These are phyloP conservation scores for Selene dorsalis DNA, from an alignment of 2,797 vertebrate genomes.

Conservation along the genomic window DNA sequence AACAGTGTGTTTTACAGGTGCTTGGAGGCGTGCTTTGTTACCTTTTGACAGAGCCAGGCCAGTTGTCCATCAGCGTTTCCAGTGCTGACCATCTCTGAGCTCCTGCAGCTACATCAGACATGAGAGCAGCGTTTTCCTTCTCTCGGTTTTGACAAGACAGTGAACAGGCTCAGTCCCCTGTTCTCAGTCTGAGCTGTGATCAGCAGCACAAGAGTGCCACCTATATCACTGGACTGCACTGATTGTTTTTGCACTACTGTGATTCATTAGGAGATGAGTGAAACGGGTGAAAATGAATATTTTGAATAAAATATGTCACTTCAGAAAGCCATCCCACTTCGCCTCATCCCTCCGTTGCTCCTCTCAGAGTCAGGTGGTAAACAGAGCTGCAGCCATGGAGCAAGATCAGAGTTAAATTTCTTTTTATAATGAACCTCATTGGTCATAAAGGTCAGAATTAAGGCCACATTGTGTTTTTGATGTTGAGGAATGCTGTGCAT, in stretches of 20 bases:
- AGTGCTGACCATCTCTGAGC: not conserved
- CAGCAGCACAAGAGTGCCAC: not conserved
- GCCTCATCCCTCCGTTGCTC: not conserved
- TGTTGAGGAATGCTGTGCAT: not conserved
- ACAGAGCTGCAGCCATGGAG: not conserved
- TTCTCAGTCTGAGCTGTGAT: not conserved
- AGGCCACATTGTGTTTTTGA: not conserved
- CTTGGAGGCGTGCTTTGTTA: not conserved
- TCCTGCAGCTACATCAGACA: not conserved
- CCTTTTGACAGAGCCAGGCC: not conserved
- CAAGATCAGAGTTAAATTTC: not conserved
- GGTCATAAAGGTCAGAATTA: not conserved
- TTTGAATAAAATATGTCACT: no score
- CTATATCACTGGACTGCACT: no score
- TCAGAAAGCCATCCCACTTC: not conserved
- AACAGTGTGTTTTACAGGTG: not conserved
- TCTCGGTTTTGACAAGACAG: not conserved
- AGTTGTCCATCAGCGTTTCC: not conserved
- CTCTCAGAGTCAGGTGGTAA: not conserved
- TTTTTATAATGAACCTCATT: not conserved
- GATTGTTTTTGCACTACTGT: not conserved
- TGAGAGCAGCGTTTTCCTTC: not conserved
- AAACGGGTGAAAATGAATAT: no score
- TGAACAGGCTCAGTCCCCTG: not conserved
- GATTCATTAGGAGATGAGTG: not conserved